These are phyloP conservation scores for Deilephila elpenor DNA, from an alignment of 2,888 invertebrate species.

Conservation along the genomic window DNA sequence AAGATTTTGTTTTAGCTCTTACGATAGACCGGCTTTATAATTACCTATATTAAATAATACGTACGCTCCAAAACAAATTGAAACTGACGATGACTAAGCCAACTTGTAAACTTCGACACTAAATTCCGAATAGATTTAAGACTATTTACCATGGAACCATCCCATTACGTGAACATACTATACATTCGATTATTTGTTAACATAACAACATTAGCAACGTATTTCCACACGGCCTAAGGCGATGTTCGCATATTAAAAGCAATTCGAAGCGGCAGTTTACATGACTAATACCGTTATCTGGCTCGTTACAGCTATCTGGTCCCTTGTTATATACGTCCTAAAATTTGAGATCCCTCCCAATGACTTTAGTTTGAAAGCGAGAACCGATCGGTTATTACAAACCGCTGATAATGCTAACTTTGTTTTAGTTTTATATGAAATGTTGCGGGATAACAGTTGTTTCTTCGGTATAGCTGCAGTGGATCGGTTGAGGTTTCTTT, in stretches of 20 bases:
- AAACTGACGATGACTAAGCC: too few relatives aligned
- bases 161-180: not conserved
- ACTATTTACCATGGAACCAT: not conserved
- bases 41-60: too few relatives aligned
- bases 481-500: not conserved
- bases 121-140: not conserved
- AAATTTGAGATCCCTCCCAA: slow-evolving; percentile 64
- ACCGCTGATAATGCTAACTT: slow-evolving; percentile 63
- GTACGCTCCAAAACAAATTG: too few relatives aligned
- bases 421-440: slow-evolving; percentile 55
- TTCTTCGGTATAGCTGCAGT: not conserved
- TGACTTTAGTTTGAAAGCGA: slow-evolving; percentile 68
- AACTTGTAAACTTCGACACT: not conserved
- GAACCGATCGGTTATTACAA: slow-evolving; percentile 68
- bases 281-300: slow-evolving; percentile 72
- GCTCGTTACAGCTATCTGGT: slow-evolving; percentile 40
- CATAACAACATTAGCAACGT: slow-evolving; percentile 16
- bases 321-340: slow-evolving; percentile 49
- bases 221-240: slow-evolving; percentile 28
- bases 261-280: slow-evolving; percentile 75
- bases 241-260: slow-evolving; percentile 62
- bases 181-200: slow-evolving; percentile 9
- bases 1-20: too few relatives aligned
- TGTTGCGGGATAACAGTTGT: slow-evolving; percentile 36
- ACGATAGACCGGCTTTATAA: too few relatives aligned